Evolutionary conservation across 1,140 invertebrate genomes (phyloP).

Genomic region (Lasioglossum baleicum): DNA sequence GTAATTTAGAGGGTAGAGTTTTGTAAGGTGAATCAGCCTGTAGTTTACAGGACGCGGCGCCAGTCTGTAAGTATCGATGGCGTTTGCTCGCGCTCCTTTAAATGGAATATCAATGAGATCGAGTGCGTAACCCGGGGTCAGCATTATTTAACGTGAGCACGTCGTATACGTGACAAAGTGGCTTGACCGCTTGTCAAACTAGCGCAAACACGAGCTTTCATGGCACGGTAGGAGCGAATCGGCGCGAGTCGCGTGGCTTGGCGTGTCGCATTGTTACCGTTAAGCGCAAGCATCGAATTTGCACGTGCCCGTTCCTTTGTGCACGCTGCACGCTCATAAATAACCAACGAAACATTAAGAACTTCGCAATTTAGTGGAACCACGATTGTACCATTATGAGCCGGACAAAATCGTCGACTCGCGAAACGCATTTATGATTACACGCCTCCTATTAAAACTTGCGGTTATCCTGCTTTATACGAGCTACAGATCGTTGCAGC

Average conservation of each 20-base stretch:
- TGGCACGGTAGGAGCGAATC: slow-evolving; percentile 42
- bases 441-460: neutral
- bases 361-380: slow-evolving; percentile 27
- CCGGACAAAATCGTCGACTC: neutral
- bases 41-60: neutral
- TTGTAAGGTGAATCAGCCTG: too few relatives aligned
- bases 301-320: slow-evolving; percentile 41
- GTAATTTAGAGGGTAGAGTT: too few relatives aligned
- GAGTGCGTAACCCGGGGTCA: slow-evolving; percentile 52
- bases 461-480: neutral
- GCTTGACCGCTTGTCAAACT: slow-evolving; percentile 55
- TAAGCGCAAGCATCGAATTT: slow-evolving; percentile 48
- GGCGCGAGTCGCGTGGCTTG: slow-evolving; percentile 46
- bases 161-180: slow-evolving; percentile 51
- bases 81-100: slow-evolving; percentile 40
- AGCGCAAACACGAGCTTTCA: slow-evolving; percentile 44
- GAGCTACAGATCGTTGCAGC: neutral
- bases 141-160: slow-evolving; percentile 59
- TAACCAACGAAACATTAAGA: slow-evolving; percentile 21
- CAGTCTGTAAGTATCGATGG: slow-evolving; percentile 27
- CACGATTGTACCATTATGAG: slow-evolving; percentile 7
- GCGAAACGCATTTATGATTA: neutral
- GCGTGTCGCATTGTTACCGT: slow-evolving; percentile 52
- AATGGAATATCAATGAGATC: slow-evolving; percentile 54
- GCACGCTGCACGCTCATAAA: slow-evolving; percentile 29